Base-by-base conservation (phyloP, 1,140 invertebrate genomes). In the Archegozetes longisetosus region DNA sequence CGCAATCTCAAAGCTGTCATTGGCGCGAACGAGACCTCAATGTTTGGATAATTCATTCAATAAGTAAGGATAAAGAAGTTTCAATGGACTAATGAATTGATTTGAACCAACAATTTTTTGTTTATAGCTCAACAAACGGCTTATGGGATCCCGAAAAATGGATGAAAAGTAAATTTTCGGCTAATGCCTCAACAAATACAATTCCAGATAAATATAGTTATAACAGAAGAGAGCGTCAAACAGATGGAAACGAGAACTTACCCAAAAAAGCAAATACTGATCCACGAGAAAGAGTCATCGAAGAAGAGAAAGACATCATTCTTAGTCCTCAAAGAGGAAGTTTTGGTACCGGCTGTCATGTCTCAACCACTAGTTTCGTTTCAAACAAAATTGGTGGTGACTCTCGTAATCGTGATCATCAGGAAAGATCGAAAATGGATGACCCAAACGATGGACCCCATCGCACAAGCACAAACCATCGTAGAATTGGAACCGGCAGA, bases 241-340 rank as follows among this genome's bases (percentile, higher is more conserved):
- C 29, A 32, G 17, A 20, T 26, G 25, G 23, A 49, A 48, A 40
- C 17, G 32, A 40, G 32, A 40, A 17, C 17, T 40, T 40, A 17
- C 6, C 32, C 6, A 40, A 40, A 40, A 40, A 40, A 17, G 6
- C 32, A 40, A 40, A 51, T 59, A n/a, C n/a, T n/a, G 65, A 86
- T 72, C 84, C 84, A 1, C 78, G 82, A 47, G 84, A 86, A 68
- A 76, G 85, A 40, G 76, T 88, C 49, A 82, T 84, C 48, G 84
- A 85, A 67, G 86, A 88, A 68, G 82, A 83, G 68, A 84, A 86
- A 69, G 82, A 82, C 22, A 87, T 88, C 62, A 82, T 87, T 52
- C 71, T 88, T 54, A 85, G 83, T 68, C 86, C 86, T 49, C 85
- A 88, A 68, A 76, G 86, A 6, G 77, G 82, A 49, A 85, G 82